Base-by-base conservation (phyloP, 1,140 invertebrate genomes). In the Drosophila takahashii region DNA sequence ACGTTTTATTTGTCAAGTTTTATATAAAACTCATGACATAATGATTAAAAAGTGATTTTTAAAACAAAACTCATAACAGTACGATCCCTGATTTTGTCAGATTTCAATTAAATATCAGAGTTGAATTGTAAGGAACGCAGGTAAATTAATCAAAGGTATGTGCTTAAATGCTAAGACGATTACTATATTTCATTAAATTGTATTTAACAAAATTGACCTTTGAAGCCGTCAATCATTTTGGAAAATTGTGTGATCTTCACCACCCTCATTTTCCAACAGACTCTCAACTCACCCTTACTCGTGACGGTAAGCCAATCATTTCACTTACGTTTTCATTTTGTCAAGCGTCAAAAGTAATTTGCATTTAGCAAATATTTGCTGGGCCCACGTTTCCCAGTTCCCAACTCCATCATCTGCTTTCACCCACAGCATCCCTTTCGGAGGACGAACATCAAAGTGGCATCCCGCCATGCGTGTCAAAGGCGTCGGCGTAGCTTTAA, bases 341-440 rank as follows among this genome's bases (percentile, higher is more conserved):
- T 77, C 62, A 70, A 86, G 83, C 81, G 81, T 81, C 81, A 87
- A 81, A 87, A 86, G 83, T 81, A 87, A 86, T 86, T 86, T 86
- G 81, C 83, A 87, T 86, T 87, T 81, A 72, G 75, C 81, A 86
- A 86, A 86, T 86, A 86, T 86, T 86, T 86, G 64, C 53, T 34
- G 67, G 48, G 48, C 44, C 64, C 36, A 4, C 6, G 9, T 29
- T 5, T 4, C 16, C 9, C 2, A 8, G 2, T 18, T 44, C 9
- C 1, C 10, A 39, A 6, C 27, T 9, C 18, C 10, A 11, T 13
- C 58, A 39, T 32, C 42, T 41, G n/a, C 18, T 11, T 42, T 6
- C 18, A 47, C 27, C 52, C 11, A 15, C 9, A 22, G 34, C 29
- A 34, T 45, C 67, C 50, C 29, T 50, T 39, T 32, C 36, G 18